Percentiles rank a stretch among this genome's conserved stretches.
Evolutionary conservation across 2,113 vertebrate species (phyloP).

Genomic region (Notothenia coriiceps): DNA sequence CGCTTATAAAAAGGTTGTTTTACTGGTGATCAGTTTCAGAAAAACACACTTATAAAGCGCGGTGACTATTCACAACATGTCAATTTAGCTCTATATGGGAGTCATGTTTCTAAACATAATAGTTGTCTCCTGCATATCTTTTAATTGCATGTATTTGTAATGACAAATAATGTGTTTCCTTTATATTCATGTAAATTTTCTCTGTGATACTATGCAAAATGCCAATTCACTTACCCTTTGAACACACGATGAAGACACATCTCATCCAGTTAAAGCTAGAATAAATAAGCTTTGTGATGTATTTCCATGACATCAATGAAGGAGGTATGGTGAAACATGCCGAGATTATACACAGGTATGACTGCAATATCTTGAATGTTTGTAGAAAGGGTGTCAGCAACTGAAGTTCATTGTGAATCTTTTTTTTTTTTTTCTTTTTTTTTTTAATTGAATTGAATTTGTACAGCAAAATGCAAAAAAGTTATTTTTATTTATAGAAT

Average conservation of each 20-base stretch:
- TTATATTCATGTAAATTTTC: slow-evolving; percentile 9
- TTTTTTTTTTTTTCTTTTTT: too few species aligned
- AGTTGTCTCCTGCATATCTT: neutral
- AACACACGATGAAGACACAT: neutral
- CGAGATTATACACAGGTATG: slow-evolving; percentile 13
- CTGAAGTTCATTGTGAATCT: neutral
- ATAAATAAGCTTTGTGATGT: slow-evolving; percentile 29
- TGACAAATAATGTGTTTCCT: neutral
- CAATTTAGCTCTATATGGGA: neutral
- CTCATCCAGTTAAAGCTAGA: slow-evolving; percentile 12
- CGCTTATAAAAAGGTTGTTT: neutral
- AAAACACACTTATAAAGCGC: neutral
- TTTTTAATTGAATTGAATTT: slow-evolving; percentile 10
- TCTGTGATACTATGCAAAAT: slow-evolving; percentile 28
- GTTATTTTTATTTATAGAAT: neutral
- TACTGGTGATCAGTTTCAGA: neutral
- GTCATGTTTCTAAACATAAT: neutral
- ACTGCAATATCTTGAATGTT: neutral
- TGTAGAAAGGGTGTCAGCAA: neutral
- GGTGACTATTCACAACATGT: neutral
- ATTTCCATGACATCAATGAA: slow-evolving; percentile 44
- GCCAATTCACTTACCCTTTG: slow-evolving; percentile 15
- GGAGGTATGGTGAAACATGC: slow-evolving; percentile 16
- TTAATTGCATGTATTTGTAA: neutral
- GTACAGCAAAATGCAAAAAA: neutral